Percentiles rank a stretch among this genome's conserved stretches.
Conservation (phyloP, 2,113 vertebrate species). For the Emydura subglobosa region DNA sequence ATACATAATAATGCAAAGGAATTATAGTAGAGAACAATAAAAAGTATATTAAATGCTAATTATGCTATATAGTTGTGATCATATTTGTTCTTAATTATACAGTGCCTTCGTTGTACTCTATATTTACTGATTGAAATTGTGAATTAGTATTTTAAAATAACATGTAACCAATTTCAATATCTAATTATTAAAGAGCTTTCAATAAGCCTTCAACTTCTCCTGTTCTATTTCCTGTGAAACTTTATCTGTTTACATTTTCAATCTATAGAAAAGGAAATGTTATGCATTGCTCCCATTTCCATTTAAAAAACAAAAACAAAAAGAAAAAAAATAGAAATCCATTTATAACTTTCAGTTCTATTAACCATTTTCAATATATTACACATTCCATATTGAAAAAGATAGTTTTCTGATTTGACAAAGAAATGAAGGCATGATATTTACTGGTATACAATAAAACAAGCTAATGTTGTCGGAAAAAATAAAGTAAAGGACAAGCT, state of each 20-base stretch:
- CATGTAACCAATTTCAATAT: conserved; percentile 61
- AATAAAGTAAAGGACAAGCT: conserved; percentile 94
- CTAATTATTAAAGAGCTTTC: conserved; percentile 54
- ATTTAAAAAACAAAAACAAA: background rate
- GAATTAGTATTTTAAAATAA: conserved; percentile 73
- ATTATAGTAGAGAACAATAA: conserved; percentile 75
- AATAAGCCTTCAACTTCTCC: conserved; percentile 32
- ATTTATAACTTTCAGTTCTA: conserved; percentile 73
- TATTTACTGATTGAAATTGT: conserved; percentile 68
- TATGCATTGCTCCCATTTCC: conserved; percentile 35
- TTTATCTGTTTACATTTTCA: conserved; percentile 68
- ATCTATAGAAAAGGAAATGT: conserved; percentile 35
- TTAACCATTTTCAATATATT: conserved; percentile 76
- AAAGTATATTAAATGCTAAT: conserved; percentile 80
- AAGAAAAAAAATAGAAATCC: conserved; percentile 20
- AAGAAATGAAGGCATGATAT: conserved; percentile 80
- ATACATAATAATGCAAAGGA: conserved; percentile 56
- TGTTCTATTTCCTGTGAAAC: background rate
- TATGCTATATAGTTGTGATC: conserved; percentile 59
- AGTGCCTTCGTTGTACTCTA: conserved; percentile 60
- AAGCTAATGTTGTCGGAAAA: conserved; percentile 86
- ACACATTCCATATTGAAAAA: conserved; percentile 75
- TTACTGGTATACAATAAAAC: conserved; percentile 87
- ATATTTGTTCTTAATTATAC: conserved; percentile 64
- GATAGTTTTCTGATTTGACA: conserved; percentile 82